Conservation (phyloP, 2,888 invertebrate genomes). For the Buathra laborator region DNA sequence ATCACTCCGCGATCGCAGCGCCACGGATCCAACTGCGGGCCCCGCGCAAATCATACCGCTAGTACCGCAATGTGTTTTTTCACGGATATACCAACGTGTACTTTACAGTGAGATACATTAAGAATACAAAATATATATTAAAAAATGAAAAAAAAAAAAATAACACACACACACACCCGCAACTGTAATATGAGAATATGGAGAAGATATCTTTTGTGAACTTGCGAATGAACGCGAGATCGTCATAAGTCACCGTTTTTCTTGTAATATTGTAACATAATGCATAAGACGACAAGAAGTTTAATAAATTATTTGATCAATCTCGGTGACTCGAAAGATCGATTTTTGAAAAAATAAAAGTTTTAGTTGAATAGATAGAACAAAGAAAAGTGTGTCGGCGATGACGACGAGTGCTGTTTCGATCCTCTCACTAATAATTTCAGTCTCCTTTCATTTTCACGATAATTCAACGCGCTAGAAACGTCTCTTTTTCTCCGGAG, state of each 20-base stretch:
- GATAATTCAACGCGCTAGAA: neutral
- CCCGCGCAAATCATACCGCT: conserved; percentile 54
- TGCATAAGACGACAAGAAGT: conserved; percentile 76
- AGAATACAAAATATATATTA: conserved; percentile 37
- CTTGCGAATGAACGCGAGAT: conserved; percentile 53
- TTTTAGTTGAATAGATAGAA: neutral
- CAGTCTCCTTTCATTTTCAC: neutral
- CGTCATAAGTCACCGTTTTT: conserved; percentile 44
- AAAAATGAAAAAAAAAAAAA: conserved; percentile 21
- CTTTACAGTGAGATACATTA: conserved; percentile 67
- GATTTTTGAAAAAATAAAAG: conserved; percentile 6
- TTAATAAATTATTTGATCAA: conserved; percentile 81
- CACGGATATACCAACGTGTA: conserved; percentile 73
- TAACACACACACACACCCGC: conserved; percentile 10
- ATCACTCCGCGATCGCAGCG: neutral
- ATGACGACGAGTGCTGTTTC: neutral
- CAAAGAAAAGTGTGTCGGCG: neutral
- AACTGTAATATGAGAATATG: conserved; percentile 54
- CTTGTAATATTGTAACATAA: conserved; percentile 80
- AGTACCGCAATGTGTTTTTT: conserved; percentile 77
- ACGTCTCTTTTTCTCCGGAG: neutral
- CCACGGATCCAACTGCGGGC: conserved; percentile 39
- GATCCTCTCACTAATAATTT: neutral
- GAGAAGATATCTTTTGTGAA: conserved; percentile 49
- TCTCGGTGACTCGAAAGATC: conserved; percentile 61